A percentile compares a stretch with the other conserved stretches of the same genome.
These are phyloP conservation scores for Carassius gibelio DNA, from an alignment of 2,113 vertebrate species.

Conservation along the genomic window DNA sequence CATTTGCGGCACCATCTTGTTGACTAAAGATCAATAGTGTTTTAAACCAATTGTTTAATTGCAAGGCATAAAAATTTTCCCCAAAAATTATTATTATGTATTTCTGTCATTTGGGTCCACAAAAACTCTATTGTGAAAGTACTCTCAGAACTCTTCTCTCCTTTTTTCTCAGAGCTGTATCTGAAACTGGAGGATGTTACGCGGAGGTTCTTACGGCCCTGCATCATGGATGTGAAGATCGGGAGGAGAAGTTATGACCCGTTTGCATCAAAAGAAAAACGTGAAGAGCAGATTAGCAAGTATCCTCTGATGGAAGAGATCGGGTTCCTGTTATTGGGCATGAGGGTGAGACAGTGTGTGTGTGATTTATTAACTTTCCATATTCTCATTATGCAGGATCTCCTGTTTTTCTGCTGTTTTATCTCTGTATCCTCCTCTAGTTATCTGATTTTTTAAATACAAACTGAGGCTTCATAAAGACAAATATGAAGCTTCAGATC, in stretches of 20 bases:
- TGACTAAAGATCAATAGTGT: background rate
- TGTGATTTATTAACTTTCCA: background rate
- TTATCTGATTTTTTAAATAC: constrained; percentile 4
- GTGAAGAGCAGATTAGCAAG: constrained; percentile 54
- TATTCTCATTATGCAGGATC: background rate
- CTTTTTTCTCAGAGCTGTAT: constrained; percentile 42
- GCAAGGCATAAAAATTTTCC: background rate
- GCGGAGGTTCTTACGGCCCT: constrained; percentile 42
- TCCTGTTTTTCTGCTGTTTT: background rate
- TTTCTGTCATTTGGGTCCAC: background rate
- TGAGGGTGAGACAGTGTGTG: constrained; percentile 50
- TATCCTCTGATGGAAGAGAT: constrained; percentile 58
- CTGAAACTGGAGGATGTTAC: constrained; percentile 57
- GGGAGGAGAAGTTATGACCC: constrained; percentile 56
- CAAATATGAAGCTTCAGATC: constrained; percentile 24
- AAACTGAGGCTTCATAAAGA: background rate
- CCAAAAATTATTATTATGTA: background rate
- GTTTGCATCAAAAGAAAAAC: constrained; percentile 47
- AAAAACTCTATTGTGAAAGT: background rate
- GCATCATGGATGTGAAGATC: constrained; percentile 57
- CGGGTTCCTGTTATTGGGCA: constrained; percentile 53
- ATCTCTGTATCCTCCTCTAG: background rate
- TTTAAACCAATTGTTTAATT: background rate
- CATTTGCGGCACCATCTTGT: too few relatives aligned
- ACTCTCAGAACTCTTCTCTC: background rate